Evolutionary conservation across 2,113 vertebrate species (phyloP).

Genomic region (Percina caprodes): DNA sequence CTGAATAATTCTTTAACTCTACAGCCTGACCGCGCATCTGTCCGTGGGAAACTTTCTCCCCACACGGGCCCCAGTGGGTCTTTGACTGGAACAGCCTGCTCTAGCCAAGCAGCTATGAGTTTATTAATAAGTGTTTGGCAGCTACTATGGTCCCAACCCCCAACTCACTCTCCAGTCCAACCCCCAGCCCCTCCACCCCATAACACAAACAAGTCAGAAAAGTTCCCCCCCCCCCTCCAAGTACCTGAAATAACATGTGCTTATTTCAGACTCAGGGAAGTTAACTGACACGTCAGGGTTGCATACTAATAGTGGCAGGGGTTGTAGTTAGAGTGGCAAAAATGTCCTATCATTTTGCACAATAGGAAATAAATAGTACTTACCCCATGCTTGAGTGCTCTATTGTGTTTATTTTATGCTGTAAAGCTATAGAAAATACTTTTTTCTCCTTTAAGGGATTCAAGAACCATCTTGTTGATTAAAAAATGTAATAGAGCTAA

Average conservation of each 20-base stretch:
- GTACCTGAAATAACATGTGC: constrained; percentile 30
- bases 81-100: constrained; percentile 71
- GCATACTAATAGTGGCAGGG: constrained; percentile 43
- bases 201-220: constrained; percentile 65
- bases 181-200: constrained; percentile 22
- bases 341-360: background rate
- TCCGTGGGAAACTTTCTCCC: constrained; percentile 62
- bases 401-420: background rate
- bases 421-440: background rate
- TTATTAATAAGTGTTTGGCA: constrained; percentile 79
- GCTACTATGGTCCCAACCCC: constrained; percentile 64
- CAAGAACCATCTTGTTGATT: background rate
- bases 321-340: constrained; percentile 6
- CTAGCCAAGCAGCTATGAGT: constrained; percentile 68
- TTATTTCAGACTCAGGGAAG: constrained; percentile 65
- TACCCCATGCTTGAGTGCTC: background rate
- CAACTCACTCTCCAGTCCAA: constrained; percentile 19
- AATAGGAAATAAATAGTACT: background rate
- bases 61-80: constrained; percentile 38
- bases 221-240: background rate
- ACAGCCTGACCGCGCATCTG: constrained; percentile 7
- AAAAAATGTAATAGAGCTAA: background rate
- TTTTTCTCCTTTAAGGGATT: background rate
- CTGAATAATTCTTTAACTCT: constrained; percentile 15
- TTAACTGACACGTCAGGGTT: constrained; percentile 50